Base-by-base conservation (phyloP, 1,140 invertebrate species). In the Brachionus rotundiformis region DNA sequence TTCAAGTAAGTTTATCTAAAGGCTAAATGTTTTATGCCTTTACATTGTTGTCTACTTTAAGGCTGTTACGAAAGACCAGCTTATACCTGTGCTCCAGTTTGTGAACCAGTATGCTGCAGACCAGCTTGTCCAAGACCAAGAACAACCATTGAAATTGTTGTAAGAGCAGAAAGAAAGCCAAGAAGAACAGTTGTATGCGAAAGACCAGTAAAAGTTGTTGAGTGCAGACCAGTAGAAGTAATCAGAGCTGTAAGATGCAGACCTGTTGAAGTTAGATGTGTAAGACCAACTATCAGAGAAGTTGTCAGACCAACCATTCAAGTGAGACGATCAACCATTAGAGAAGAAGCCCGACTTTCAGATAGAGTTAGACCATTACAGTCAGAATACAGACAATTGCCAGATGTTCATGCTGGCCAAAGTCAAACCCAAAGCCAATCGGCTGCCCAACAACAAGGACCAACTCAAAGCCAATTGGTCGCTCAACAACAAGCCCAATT, bases 11-110 rank as follows among this genome's bases (percentile, higher is more conserved):
- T 16, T 54, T 8, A 19, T 49, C 23, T 54, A 10, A 2, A 39
- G 13, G 5, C 13, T 10, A 2, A 39, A 6, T 10, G 13, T 1
- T 39, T 10, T 39, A 39, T 10, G 7, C 8, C 8, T 1, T 10
- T 6, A 39, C 7, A 39, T 54, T 54, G 25, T 19, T 25, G 27
- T 61, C 3, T 61, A 27, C 1, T 29, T 63, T 63, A 10, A 68
- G 63, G 63, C 63, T 68, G 63, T 31, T 68, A 68, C 16, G 63
- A 68, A 68, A 33, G 63, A 63, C 61, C 61, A 68, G 63, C 63
- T 68, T 68, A 19, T 13, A 68, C 63, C 36, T 68, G 63, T 23
- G 31, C 33, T 33, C 63, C 33, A 68, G 63, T 68, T 33, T 68
- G 63, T 16, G 63, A 68, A 16, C 63, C 63, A 68, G 63, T 41